Conservation (phyloP, 2,113 vertebrate genomes). For the Pterocles orientalis region DNA sequence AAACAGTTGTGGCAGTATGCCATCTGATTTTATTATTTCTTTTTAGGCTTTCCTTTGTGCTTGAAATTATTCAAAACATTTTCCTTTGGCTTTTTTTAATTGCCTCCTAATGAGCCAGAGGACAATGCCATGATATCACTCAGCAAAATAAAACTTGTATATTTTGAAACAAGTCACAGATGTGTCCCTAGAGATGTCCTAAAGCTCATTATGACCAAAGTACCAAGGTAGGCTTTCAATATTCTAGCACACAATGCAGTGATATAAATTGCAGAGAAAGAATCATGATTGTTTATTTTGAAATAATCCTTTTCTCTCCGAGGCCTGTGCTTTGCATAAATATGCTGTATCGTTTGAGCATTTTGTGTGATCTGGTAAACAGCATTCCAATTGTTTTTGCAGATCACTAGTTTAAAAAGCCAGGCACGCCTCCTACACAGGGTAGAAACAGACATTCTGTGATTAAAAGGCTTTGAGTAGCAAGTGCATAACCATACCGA, state of each 20-base stretch:
- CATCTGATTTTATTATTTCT: neutral
- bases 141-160: neutral
- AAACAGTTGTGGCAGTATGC: conserved; percentile 28
- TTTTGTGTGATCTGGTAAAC: conserved; percentile 46
- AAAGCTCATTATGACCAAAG: neutral
- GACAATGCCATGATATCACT: neutral
- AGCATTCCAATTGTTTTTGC: conserved; percentile 49
- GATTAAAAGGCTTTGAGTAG: neutral
- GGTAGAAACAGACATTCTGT: neutral
- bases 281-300: neutral
- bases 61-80: conserved; percentile 50
- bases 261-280: neutral
- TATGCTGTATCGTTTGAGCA: neutral
- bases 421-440: neutral
- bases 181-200: neutral
- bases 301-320: conserved; percentile 24
- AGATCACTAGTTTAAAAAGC: conserved; percentile 17
- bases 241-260: accelerated
- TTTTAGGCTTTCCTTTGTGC: neutral
- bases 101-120: neutral
- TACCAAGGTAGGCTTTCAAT: neutral
- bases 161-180: neutral
- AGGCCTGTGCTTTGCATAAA: conserved; percentile 1
- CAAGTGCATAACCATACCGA: neutral
- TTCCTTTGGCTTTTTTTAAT: neutral